phyloP scores from a whole-genome alignment of 2,797 vertebrate genomes.

The Argyrosomus regius region DNA sequence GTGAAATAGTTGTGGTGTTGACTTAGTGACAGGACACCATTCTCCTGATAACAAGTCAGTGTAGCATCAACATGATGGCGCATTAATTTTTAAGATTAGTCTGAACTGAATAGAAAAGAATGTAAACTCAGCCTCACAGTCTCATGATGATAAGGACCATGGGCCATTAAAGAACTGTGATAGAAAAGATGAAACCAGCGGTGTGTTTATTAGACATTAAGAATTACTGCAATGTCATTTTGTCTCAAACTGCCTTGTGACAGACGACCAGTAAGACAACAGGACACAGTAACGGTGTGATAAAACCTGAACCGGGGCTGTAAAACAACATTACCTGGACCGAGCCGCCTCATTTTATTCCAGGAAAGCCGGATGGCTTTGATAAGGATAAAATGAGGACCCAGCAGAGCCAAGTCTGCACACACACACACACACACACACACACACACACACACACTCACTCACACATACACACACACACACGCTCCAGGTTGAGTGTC shows the following conservation, averaged over 20 bases:
- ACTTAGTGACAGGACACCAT: too few relatives aligned
- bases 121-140: neutral
- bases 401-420: neutral
- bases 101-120: too few relatives aligned
- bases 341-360: neutral
- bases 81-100: too few relatives aligned
- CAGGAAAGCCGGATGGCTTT: neutral
- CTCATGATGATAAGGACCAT: neutral
- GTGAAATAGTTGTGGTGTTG: too few relatives aligned
- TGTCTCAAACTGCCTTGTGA: neutral
- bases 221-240: neutral
- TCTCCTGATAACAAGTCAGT: too few relatives aligned
- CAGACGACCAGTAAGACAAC: neutral
- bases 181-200: neutral
- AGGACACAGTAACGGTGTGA: neutral
- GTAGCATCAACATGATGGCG: too few relatives aligned
- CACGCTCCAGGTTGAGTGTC: neutral
- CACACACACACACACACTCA: slow-evolving; percentile 13
- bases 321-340: neutral
- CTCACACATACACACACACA: slow-evolving; percentile 12
- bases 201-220: neutral
- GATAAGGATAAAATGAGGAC: neutral
- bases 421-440: neutral
- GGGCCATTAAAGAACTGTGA: neutral
- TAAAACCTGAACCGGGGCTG: neutral